phyloP scores from a whole-genome alignment of 2,113 vertebrate species.

The Calcarius ornatus region DNA sequence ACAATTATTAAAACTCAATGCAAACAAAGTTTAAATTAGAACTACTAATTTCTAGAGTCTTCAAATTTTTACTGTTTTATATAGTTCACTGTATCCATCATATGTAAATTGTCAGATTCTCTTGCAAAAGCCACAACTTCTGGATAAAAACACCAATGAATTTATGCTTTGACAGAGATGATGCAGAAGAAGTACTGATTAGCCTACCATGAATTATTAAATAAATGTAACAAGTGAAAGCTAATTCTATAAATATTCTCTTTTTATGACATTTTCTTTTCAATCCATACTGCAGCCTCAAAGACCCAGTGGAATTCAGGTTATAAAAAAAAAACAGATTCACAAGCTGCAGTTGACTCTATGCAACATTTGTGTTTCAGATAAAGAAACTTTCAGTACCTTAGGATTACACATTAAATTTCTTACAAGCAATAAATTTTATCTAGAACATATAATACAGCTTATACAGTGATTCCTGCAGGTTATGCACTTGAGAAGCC shows the following conservation, averaged over 20 bases:
- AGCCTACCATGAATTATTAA: background rate
- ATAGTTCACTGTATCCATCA: background rate
- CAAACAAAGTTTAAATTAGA: background rate
- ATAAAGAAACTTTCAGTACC: background rate
- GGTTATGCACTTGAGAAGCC: background rate
- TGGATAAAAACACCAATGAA: background rate
- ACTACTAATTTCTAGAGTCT: background rate
- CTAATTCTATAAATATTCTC: background rate
- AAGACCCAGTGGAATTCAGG: background rate
- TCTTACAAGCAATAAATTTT: conserved; percentile 35
- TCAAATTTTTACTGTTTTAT: conserved; percentile 25
- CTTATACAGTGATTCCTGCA: background rate
- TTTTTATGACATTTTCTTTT: background rate
- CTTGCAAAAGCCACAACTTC: background rate
- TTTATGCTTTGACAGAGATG: background rate
- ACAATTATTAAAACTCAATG: background rate
- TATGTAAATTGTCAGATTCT: background rate
- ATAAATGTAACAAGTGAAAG: background rate
- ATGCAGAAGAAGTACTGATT: background rate
- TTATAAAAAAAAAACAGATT: background rate
- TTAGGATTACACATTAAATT: background rate
- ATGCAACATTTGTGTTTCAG: background rate
- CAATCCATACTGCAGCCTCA: background rate
- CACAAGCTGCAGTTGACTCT: background rate
- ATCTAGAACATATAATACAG: conserved; percentile 29